These are phyloP conservation scores for Manis javanica DNA, from an alignment of 2,797 vertebrate species.

Conservation along the genomic window DNA sequence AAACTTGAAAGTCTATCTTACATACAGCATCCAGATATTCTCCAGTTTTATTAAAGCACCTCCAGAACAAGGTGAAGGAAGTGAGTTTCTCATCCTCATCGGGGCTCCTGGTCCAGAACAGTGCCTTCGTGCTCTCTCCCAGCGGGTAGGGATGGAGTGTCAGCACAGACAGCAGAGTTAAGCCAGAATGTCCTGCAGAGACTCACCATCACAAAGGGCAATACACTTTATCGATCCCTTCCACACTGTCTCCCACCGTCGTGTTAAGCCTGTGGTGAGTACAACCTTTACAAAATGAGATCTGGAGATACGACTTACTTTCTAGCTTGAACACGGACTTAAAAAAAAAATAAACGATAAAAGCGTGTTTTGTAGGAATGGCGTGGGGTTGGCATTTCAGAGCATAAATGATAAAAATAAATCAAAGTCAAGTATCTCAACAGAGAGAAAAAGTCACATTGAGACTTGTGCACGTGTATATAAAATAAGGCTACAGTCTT, in stretches of 20 bases:
- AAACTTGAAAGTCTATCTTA: slow-evolving; percentile 29
- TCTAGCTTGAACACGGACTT: slow-evolving; percentile 83
- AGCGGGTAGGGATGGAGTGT: slow-evolving; percentile 77
- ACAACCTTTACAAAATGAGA: slow-evolving; percentile 88
- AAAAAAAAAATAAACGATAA: slow-evolving; percentile 80
- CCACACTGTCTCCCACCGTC: slow-evolving; percentile 83
- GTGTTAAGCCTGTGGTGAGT: slow-evolving; percentile 85
- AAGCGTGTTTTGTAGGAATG: slow-evolving; percentile 81
- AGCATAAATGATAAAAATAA: slow-evolving; percentile 80
- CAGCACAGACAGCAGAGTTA: slow-evolving; percentile 80
- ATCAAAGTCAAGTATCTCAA: slow-evolving; percentile 72
- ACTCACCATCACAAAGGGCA: slow-evolving; percentile 84
- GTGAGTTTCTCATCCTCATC: slow-evolving; percentile 51
- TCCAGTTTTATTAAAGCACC: slow-evolving; percentile 36
- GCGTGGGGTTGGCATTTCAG: slow-evolving; percentile 83
- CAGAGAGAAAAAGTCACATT: slow-evolving; percentile 67
- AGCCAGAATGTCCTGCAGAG: slow-evolving; percentile 85
- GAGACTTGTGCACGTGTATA: not conserved
- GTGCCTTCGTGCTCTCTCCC: slow-evolving; percentile 73
- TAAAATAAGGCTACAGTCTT: not conserved
- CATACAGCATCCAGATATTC: not conserved
- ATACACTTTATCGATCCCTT: slow-evolving; percentile 86
- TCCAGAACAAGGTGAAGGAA: slow-evolving; percentile 47
- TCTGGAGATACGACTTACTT: slow-evolving; percentile 85
- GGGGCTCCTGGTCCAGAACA: slow-evolving; percentile 45